phyloP scores from a whole-genome alignment of 1,140 invertebrate species.

The Acromyrmex echinatior region DNA sequence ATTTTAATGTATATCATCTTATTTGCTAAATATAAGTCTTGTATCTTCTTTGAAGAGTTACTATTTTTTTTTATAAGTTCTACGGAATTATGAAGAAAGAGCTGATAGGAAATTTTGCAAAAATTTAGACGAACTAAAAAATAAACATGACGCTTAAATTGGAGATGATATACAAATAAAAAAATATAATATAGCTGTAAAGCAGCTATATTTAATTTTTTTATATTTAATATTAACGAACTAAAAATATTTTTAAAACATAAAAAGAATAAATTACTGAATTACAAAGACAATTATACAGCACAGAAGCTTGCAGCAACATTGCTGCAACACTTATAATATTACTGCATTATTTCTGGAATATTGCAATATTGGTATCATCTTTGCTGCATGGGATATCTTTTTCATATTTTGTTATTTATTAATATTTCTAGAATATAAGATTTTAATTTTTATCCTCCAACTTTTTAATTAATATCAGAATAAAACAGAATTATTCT shows the following conservation, averaged over 20 bases:
- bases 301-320: too few species aligned
- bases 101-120: not conserved
- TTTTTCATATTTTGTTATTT: not conserved
- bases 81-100: not conserved
- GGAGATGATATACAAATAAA: not conserved
- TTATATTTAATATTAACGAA: not conserved
- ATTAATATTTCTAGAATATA: not conserved
- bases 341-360: too few species aligned
- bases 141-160: not conserved
- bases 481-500: not conserved
- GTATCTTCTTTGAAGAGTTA: not conserved
- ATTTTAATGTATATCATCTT: not conserved
- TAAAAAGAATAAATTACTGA: not conserved
- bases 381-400: too few species aligned
- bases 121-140: not conserved
- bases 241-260: not conserved
- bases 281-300: not conserved
- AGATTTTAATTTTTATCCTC: not conserved
- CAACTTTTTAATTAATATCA: not conserved
- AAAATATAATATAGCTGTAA: not conserved
- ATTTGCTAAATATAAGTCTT: not conserved
- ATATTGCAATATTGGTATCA: too few species aligned
- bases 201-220: not conserved
- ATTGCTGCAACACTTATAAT: too few species aligned
- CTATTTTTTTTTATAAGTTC: not conserved